A percentile compares a stretch with the other conserved stretches of the same genome.
Evolutionary conservation across 2,113 vertebrate genomes (phyloP).

Genomic region (Lanius ludovicianus): DNA sequence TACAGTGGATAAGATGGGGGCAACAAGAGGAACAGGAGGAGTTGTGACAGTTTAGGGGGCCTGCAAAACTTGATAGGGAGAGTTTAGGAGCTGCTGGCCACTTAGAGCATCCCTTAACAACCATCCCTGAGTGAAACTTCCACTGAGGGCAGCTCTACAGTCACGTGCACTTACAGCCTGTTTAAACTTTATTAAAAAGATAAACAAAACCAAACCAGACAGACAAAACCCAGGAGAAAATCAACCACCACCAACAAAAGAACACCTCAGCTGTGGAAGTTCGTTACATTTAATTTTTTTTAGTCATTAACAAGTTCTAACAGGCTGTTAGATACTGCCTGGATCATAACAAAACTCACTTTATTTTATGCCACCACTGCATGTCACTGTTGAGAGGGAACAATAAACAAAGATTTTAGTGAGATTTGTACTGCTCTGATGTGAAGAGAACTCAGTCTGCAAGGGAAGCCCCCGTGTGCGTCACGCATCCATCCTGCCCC

Average conservation of each 20-base stretch:
- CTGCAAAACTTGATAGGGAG: background rate
- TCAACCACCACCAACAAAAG: background rate
- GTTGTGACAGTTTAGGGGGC: accelerated
- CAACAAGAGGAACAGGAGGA: background rate
- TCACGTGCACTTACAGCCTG: background rate
- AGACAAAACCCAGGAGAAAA: background rate
- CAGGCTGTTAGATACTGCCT: background rate
- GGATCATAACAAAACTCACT: background rate
- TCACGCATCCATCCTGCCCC: background rate
- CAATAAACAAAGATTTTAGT: background rate
- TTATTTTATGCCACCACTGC: background rate
- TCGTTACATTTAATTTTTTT: background rate
- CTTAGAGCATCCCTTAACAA: background rate
- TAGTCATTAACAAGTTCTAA: background rate
- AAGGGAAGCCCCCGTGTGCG: background rate
- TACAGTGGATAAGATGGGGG: background rate
- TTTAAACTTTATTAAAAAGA: background rate
- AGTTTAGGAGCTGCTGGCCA: background rate
- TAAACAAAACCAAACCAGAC: background rate
- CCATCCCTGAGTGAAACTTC: background rate
- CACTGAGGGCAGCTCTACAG: background rate
- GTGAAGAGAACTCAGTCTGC: background rate
- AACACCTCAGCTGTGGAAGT: background rate
- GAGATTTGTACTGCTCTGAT: background rate
- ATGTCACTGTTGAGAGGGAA: background rate